A percentile compares a stretch with the other conserved stretches of the same genome.
Conservation (phyloP, 2,888 invertebrate genomes). For the Argyresthia goedartella region DNA sequence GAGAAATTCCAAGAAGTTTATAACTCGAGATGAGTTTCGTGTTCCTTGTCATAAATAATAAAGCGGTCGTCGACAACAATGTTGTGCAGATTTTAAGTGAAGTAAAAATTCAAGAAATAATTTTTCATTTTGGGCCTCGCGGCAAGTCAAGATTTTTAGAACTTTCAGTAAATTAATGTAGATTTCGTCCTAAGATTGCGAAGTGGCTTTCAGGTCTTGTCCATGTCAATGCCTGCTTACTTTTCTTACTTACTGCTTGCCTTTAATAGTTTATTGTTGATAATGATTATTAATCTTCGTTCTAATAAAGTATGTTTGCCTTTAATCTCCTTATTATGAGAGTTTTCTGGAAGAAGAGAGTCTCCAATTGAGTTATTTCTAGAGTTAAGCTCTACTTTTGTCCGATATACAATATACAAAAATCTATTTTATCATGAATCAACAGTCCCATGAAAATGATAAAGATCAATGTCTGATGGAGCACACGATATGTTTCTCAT, state of each 20-base stretch:
- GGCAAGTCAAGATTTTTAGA: constrained; percentile 44
- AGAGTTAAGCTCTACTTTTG: too few species aligned
- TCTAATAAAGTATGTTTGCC: too few species aligned
- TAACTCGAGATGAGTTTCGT: constrained; percentile 72
- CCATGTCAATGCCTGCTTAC: not conserved
- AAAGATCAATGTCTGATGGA: too few species aligned
- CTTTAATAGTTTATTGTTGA: too few species aligned
- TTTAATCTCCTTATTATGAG: too few species aligned
- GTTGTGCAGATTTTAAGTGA: constrained; percentile 66
- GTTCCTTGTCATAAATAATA: constrained; percentile 72
- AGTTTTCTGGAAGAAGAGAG: too few species aligned
- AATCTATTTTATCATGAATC: not conserved
- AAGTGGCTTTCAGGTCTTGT: not conserved
- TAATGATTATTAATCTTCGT: too few species aligned
- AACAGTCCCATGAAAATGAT: too few species aligned
- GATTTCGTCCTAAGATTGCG: constrained; percentile 18
- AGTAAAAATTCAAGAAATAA: constrained; percentile 60
- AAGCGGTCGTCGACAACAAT: constrained; percentile 69
- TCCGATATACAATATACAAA: too few species aligned
- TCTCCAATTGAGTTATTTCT: too few species aligned
- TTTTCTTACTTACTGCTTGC: too few species aligned
- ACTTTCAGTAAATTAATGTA: constrained; percentile 48
- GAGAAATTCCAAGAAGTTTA: constrained; percentile 72
- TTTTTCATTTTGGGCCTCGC: constrained; percentile 49
- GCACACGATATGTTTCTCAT: constrained; percentile 28